Conservation (phyloP, 2,888 invertebrate species). For the Parochlus steinenii region DNA sequence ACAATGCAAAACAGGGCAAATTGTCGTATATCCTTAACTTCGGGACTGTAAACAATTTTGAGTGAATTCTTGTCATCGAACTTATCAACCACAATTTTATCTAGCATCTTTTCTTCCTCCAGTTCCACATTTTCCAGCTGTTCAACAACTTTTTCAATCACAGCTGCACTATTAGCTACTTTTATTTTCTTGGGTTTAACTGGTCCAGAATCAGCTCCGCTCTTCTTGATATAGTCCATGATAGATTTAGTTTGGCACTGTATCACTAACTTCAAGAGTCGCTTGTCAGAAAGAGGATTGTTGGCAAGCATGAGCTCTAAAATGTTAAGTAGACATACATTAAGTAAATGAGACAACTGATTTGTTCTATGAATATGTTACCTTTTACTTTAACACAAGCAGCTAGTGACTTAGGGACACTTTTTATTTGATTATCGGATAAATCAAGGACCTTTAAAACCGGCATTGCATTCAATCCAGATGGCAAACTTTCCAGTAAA, state of each 20-base stretch:
- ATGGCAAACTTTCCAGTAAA: conserved; percentile 42
- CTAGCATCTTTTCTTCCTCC: conserved; percentile 14
- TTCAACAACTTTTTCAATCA: conserved; percentile 28
- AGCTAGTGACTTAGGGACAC: conserved; percentile 51
- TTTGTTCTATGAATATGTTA: conserved; percentile 19
- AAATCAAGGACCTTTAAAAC: conserved; percentile 53
- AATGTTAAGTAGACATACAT: conserved; percentile 16
- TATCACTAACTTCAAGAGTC: conserved; percentile 55
- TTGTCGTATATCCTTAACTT: conserved; percentile 36
- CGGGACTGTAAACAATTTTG: conserved; percentile 16
- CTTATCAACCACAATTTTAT: conserved; percentile 5
- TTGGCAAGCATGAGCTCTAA: conserved; percentile 54
- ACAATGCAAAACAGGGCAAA: conserved; percentile 59
- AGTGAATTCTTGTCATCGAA: conserved; percentile 13
- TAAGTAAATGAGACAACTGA: neutral
- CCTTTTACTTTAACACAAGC: conserved; percentile 56
- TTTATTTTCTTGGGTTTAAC: conserved; percentile 21
- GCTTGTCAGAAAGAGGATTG: conserved; percentile 55
- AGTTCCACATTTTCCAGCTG: conserved; percentile 25
- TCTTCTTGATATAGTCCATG: conserved; percentile 55
- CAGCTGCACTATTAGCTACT: no score
- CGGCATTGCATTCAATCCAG: conserved; percentile 33
- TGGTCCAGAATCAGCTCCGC: conserved; percentile 32
- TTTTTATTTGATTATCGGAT: conserved; percentile 45
- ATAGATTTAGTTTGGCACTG: conserved; percentile 61